A percentile compares a stretch with the other conserved stretches of the same genome.
Conservation (phyloP, 2,888 invertebrate species). For the Polydrusus cervinus region DNA sequence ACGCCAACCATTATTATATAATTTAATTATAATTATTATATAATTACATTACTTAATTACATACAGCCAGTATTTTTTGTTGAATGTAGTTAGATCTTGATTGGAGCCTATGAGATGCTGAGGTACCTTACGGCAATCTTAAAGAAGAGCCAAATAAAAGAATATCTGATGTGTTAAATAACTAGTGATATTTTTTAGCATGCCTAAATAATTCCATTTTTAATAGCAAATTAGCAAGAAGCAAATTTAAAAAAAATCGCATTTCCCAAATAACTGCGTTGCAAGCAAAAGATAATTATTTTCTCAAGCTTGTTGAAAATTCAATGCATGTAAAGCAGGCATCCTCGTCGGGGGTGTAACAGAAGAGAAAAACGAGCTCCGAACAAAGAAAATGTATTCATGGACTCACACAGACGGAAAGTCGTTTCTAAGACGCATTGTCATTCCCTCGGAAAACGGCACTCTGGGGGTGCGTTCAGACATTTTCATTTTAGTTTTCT, state of each 20-base stretch:
- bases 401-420: conserved; percentile 66
- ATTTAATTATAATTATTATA: too few species aligned
- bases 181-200: too few species aligned
- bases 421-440: conserved; percentile 72
- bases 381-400: conserved; percentile 70
- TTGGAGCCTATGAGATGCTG: too few species aligned
- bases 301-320: conserved; percentile 64
- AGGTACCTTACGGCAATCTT: too few species aligned
- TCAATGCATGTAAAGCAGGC: conserved; percentile 71
- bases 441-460: conserved; percentile 69
- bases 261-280: conserved; percentile 1
- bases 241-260: neutral
- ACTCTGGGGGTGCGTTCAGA: conserved; percentile 69
- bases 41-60: too few species aligned
- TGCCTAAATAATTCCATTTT: too few species aligned
- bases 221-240: neutral
- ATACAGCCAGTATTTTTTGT: too few species aligned
- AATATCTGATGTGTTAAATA: too few species aligned
- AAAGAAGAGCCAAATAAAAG: too few species aligned
- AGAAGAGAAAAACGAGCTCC: conserved; percentile 58
- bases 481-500: conserved; percentile 71
- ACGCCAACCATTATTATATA: too few species aligned
- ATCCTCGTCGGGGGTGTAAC: conserved; percentile 50
- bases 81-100: too few species aligned
- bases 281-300: conserved; percentile 41